Evolutionary conservation across 1,140 invertebrate species (phyloP).

Genomic region (Sycophila sp.): DNA sequence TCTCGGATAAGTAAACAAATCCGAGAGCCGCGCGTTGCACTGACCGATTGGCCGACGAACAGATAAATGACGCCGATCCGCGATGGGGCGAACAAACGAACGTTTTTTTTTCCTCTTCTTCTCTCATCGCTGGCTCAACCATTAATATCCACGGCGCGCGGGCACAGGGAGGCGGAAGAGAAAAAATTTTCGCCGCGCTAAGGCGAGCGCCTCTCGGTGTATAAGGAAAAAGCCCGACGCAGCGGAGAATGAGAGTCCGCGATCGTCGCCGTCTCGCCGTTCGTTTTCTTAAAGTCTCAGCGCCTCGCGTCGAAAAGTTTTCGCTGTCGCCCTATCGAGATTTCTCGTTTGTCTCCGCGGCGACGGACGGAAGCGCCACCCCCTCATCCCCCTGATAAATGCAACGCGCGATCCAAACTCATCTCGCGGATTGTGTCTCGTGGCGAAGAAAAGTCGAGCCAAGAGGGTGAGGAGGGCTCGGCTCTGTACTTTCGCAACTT

Average conservation of each 20-base stretch:
- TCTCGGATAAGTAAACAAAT: too few species aligned
- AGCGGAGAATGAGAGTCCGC: too few species aligned
- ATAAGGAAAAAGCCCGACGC: background rate
- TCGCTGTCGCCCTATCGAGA: conserved; percentile 41
- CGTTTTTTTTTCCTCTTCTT: too few species aligned
- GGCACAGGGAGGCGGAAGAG: background rate
- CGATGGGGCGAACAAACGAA: too few species aligned
- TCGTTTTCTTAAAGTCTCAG: conserved; percentile 4
- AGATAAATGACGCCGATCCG: too few species aligned
- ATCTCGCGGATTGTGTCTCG: conserved; percentile 51
- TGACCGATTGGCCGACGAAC: too few species aligned
- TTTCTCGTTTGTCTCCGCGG: conserved; percentile 48
- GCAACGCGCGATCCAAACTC: conserved; percentile 47
- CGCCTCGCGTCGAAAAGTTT: conserved; percentile 30
- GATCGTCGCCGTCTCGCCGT: background rate
- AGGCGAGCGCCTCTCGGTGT: background rate
- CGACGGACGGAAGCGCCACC: conserved; percentile 11
- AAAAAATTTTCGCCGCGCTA: background rate
- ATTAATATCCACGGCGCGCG: conserved; percentile 4
- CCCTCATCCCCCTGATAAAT: conserved; percentile 51
- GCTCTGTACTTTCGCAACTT: background rate
- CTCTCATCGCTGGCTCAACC: background rate
- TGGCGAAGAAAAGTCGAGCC: conserved; percentile 36
- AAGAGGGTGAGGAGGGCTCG: too few species aligned
- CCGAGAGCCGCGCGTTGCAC: too few species aligned